Evolutionary conservation across 2,797 vertebrate genomes (phyloP).

Genomic region (Onychomys torridus): DNA sequence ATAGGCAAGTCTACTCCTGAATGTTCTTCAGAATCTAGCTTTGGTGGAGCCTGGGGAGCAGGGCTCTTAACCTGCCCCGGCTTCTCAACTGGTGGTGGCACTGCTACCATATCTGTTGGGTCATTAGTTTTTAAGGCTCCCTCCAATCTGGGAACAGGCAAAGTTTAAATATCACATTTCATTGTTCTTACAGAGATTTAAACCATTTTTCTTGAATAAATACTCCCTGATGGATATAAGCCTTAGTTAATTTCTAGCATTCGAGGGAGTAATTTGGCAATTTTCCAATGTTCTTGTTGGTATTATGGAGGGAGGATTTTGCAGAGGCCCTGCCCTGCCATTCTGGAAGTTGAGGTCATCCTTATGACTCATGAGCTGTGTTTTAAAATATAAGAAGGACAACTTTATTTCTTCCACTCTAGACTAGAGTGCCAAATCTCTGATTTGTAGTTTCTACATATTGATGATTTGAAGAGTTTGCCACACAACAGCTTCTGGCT

Average conservation of each 20-base stretch:
- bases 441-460: background rate
- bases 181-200: background rate
- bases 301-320: background rate
- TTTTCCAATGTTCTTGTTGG: background rate
- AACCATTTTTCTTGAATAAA: constrained; percentile 34
- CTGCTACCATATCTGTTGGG: background rate
- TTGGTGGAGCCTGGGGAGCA: background rate
- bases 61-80: background rate
- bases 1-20: background rate
- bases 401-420: background rate
- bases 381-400: background rate
- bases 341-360: constrained; percentile 13
- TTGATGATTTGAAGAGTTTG: constrained; percentile 3
- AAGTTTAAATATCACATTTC: background rate
- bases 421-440: constrained; percentile 6
- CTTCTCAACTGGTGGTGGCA: background rate
- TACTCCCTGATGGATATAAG: background rate
- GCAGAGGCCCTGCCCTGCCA: background rate
- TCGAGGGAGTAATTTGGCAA: background rate
- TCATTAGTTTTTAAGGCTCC: background rate
- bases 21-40: background rate
- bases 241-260: background rate
- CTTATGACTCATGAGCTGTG: background rate
- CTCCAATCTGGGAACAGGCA: background rate
- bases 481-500: background rate